A percentile compares a stretch with the other conserved stretches of the same genome.
phyloP scores from a whole-genome alignment of 2,888 invertebrate species.

The Xylota sylvarum region DNA sequence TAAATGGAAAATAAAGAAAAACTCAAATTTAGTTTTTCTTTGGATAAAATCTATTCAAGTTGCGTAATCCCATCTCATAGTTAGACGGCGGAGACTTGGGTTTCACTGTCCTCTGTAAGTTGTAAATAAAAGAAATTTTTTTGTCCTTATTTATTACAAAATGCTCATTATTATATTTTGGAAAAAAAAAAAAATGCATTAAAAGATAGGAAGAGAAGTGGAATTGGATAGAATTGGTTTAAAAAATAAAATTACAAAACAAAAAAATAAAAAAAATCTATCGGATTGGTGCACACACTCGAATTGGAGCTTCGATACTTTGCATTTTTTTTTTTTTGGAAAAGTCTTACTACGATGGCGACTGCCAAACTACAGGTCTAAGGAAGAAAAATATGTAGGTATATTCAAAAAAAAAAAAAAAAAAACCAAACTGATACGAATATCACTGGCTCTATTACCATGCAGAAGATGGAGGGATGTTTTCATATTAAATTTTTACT shows the following conservation, averaged over 20 bases:
- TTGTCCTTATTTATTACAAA: neutral
- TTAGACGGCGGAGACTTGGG: constrained; percentile 63
- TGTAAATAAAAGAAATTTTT: neutral
- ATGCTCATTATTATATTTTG: neutral
- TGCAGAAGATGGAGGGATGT: neutral
- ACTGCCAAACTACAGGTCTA: neutral
- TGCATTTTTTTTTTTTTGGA: neutral
- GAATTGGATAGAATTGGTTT: neutral
- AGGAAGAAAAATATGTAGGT: too few relatives aligned
- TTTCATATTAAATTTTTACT: neutral
- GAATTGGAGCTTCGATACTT: neutral
- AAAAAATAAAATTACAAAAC: too few relatives aligned
- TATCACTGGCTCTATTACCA: neutral
- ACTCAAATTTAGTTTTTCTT: neutral
- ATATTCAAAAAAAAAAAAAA: too few relatives aligned
- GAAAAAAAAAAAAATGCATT: too few relatives aligned
- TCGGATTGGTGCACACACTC: constrained; percentile 16
- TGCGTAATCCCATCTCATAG: neutral
- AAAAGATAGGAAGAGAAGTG: neutral
- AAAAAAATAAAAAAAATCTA: neutral
- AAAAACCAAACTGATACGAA: neutral
- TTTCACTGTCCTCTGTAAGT: constrained; percentile 56
- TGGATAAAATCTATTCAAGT: neutral
- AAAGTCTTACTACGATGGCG: neutral
- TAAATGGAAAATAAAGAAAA: neutral